A percentile compares a stretch with the other conserved stretches of the same genome.
phyloP scores from a whole-genome alignment of 2,797 vertebrate species.

The Agapornis canus region DNA sequence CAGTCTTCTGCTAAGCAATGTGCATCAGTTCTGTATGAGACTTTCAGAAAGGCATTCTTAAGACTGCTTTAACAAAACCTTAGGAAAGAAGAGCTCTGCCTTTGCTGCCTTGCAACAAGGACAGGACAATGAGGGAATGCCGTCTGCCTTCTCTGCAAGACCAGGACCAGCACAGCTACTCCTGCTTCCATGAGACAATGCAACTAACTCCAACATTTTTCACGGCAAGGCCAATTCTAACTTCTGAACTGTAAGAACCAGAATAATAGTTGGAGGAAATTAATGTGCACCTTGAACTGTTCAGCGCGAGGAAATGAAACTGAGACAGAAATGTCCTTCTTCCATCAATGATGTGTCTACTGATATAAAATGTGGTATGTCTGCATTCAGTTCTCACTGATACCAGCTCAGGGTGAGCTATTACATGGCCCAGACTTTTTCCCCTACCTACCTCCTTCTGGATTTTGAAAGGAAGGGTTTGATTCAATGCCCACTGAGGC shows the following conservation, averaged over 20 bases:
- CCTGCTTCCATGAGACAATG: background rate
- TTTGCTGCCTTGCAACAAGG: background rate
- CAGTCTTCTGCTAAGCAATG: background rate
- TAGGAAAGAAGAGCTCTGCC: background rate
- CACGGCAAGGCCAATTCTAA: background rate
- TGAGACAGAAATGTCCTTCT: background rate
- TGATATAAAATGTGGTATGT: background rate
- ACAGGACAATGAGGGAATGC: background rate
- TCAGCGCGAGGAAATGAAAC: background rate
- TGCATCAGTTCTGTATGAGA: background rate
- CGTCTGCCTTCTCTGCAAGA: background rate
- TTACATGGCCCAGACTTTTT: background rate
- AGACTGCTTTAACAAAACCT: background rate
- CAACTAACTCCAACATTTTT: background rate
- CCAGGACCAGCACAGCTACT: background rate
- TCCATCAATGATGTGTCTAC: background rate
- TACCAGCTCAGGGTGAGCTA: background rate
- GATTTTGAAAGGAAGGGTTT: background rate
- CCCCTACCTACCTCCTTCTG: background rate
- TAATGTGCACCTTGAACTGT: background rate
- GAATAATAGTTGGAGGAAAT: background rate
- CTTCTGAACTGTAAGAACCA: background rate
- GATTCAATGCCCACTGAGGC: background rate
- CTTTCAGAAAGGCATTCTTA: background rate
- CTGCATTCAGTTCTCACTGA: background rate